Evolutionary conservation across 2,113 vertebrate genomes (phyloP), one percentile per base, ranked within the genome.

Genomic region (Aegotheles bennettii): DNA sequence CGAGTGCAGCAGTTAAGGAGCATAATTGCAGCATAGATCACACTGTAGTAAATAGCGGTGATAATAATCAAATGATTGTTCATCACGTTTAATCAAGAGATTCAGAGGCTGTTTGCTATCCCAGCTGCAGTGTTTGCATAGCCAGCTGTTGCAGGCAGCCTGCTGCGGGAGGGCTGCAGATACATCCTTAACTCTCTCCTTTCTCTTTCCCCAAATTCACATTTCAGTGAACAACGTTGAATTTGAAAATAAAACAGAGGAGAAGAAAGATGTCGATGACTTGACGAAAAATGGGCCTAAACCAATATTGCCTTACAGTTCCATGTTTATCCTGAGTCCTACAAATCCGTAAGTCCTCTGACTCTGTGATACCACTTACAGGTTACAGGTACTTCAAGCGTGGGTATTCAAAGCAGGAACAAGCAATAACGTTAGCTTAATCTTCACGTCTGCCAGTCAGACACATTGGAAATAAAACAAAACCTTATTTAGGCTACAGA

Each of bases 251-350:
- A 99, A 98, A 97, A 96, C 96, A 1, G 99, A 99, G 75, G 99
- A 99, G 96, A 99, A 99, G 98, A 99, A 99, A 95, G 98, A 98
- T 4, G 96, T 96, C 5, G 97, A 98, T 1, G 99, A 98, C 14
- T 54, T 97, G 51, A 97, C 94, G 3, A 97, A 97, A 81, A 98
- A 97, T 1, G 97, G 98, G 36, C 98, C 98, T 29, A 98, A 98
- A 40, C 99, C 99, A 42, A 99, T 99, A 84, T 97, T 99, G 86
- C 99, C 99, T 13, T 99, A 99, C 96, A 99, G 99, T 23, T 99
- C 99, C 95, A 99, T 99, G 99, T 99, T 99, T 89, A 97, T 99
- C 89, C 98, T 99, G 45, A 98, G 98, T 40, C 98, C 98, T 70
- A 98, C 98, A 53, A 99, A 99, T 54, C 98, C 99, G 99, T 99